Base-by-base conservation (phyloP, 2,797 vertebrate genomes). In the Ceyx erithaca region DNA sequence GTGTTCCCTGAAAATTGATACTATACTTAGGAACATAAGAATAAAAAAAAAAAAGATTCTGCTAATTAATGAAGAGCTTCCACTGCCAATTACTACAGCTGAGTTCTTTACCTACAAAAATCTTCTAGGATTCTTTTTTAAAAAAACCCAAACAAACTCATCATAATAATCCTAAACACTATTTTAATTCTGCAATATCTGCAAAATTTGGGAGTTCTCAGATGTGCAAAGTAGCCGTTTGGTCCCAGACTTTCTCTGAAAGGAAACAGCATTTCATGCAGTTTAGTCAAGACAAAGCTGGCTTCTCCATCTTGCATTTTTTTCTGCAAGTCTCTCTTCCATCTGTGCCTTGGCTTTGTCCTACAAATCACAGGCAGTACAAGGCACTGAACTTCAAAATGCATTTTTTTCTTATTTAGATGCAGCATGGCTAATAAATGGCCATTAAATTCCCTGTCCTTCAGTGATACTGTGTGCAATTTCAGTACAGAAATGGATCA, bases 11-110 rank as follows among this genome's bases (percentile, higher is more conserved):
- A 94, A 93, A 89, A 93, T 78, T 93, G 86, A 91, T 90, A n/a
- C 93, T 96, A 96, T 96, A 93, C 90, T 94, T 96, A 93, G 94
- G 80, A 97, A 90, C 70, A 87, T 10, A 84, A 87, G 52, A 92
- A 83, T 83, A 49, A 68, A 90, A 55, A 87, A 94, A 92, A 87
- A 94, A 91, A 91, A 83, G 89, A 89, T 83, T 83, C 97, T 58
- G 82, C 95, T 97, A 98, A 98, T 98, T 97, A 97, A 97, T 98
- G 94, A 98, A 97, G 91, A 96, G 70, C 86, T 95, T 95, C 94
- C 94, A 96, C 95, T 96, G 97, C 95, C 97, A 98, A 97, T 98
- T 98, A 96, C 95, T 95, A 97, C 88, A 90, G 91, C 95, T 97
- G 96, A 97, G 94, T 91, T 97, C 93, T 93, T 89, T 70, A 95